Evolutionary conservation across 2,888 invertebrate species (phyloP), one percentile per base, ranked within the genome.

Genomic region (Philopedon plagiatum): DNA sequence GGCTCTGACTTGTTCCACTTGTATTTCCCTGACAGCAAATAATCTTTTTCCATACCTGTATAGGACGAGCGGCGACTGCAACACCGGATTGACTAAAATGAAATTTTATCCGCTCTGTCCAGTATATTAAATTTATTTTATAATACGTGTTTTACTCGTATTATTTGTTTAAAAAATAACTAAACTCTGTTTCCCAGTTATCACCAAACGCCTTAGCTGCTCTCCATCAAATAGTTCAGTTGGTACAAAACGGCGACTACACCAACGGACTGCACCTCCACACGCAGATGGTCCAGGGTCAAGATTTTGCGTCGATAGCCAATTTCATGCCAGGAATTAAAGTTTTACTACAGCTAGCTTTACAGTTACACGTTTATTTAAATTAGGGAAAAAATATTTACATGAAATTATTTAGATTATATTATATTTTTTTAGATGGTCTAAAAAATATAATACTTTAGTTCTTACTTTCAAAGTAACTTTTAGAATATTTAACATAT

Each of bases 251-350:
- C 71, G 92, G 92, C 58, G 92, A 95, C 83, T 94, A 92, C 84
- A 88, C 87, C 34, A 87, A 85, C n/a, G 92, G 92, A n/a, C 86
- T 93, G 67, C 85, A 85, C 49, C 85, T 92, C 37, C 93, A 93
- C 78, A 92, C 94, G 0, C 89, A 93, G 80, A 89, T 97, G 78
- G 95, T 96, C 0, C 90, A 93, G 13, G 95, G 96, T 62, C 90
- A 94, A 0, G 97, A 97, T 88, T 97, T 98, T 88, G 91, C 97
- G 9, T 92, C 95, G 84, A 96, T 94, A 75, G 94, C 96, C 65
- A 89, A 91, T 79, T 98, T 98, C 86, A 94, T 97, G 91, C 97
- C 97, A 8, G 96, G 94, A 18, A 89, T 98, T 19, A 97, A 97
- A 88, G 91, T 93, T 80, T 89, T 98, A 76, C 86, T 97, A 78